These are phyloP conservation scores for Resseliella maxima DNA, from an alignment of 2,888 invertebrate species.

Conservation along the genomic window DNA sequence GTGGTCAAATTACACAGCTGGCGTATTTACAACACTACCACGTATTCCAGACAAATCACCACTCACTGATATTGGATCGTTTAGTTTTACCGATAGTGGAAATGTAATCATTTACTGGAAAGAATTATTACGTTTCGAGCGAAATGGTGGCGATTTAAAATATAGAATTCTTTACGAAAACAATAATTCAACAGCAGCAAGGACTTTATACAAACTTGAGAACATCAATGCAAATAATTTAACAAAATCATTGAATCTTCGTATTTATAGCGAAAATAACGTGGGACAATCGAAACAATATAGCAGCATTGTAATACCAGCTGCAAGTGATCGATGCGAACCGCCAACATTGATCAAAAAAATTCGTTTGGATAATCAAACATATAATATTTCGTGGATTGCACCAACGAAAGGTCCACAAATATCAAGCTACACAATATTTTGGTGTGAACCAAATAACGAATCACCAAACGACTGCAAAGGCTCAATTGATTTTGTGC, in stretches of 20 bases:
- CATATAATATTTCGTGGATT: constrained; percentile 78
- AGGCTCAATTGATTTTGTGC: constrained; percentile 61
- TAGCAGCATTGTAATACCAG: constrained; percentile 74
- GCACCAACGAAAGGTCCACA: constrained; percentile 66
- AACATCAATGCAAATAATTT: constrained; percentile 12
- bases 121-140: constrained; percentile 72
- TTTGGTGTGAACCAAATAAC: constrained; percentile 74
- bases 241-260: constrained; percentile 63
- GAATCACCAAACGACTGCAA: constrained; percentile 71
- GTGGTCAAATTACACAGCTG: constrained; percentile 76
- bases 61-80: constrained; percentile 75
- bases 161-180: constrained; percentile 67
- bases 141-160: constrained; percentile 77
- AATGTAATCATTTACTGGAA: constrained; percentile 74
- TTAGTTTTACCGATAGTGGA: constrained; percentile 67
- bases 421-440: constrained; percentile 73
- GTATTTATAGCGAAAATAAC: constrained; percentile 73
- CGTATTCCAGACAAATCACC: constrained; percentile 74
- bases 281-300: constrained; percentile 71
- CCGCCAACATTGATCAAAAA: constrained; percentile 75
- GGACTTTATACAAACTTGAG: constrained; percentile 56
- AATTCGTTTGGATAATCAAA: constrained; percentile 72
- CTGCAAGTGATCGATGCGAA: constrained; percentile 59
- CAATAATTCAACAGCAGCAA: neutral
- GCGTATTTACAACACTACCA: constrained; percentile 69